A percentile compares a stretch with the other conserved stretches of the same genome.
These are phyloP conservation scores for Sycophila sp. DNA, from an alignment of 1,140 invertebrate genomes.

Conservation along the genomic window DNA sequence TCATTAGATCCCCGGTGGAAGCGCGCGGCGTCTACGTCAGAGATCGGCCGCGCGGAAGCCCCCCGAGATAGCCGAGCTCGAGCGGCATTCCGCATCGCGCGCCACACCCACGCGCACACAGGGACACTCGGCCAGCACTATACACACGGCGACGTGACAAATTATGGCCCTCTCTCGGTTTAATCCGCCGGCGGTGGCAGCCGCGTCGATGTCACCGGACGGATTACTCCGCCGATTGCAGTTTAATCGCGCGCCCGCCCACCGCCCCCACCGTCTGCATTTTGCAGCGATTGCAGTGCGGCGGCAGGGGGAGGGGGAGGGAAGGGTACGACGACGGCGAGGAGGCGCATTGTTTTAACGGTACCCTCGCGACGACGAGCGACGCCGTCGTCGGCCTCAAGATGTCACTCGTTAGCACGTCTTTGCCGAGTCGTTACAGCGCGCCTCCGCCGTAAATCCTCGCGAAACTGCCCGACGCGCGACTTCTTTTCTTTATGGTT, in stretches of 20 bases:
- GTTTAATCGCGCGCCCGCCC: conserved; percentile 1
- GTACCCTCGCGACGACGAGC: no score
- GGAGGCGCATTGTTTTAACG: background rate
- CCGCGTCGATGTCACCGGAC: conserved; percentile 14
- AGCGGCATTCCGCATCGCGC: no score
- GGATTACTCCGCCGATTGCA: conserved; percentile 23
- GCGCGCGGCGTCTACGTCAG: no score
- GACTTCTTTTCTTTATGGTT: background rate
- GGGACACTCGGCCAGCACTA: background rate
- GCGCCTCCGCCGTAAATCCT: conserved; percentile 11
- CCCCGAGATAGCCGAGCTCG: no score
- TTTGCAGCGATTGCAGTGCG: background rate
- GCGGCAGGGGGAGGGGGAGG: no score
- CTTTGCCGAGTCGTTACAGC: conserved; percentile 7
- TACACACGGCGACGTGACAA: conserved; percentile 6
- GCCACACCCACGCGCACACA: background rate
- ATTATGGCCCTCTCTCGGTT: conserved; percentile 9
- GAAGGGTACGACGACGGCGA: no score
- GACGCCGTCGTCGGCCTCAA: background rate
- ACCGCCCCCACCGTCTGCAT: background rate
- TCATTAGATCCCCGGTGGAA: no score
- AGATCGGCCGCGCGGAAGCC: no score
- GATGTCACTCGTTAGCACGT: conserved; percentile 30
- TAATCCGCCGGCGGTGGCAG: conserved; percentile 5
- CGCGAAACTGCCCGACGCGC: background rate